Percentiles rank a stretch among this genome's conserved stretches.
These are phyloP conservation scores for Lasioglossum figueresi DNA, from an alignment of 2,888 invertebrate species.

Conservation along the genomic window DNA sequence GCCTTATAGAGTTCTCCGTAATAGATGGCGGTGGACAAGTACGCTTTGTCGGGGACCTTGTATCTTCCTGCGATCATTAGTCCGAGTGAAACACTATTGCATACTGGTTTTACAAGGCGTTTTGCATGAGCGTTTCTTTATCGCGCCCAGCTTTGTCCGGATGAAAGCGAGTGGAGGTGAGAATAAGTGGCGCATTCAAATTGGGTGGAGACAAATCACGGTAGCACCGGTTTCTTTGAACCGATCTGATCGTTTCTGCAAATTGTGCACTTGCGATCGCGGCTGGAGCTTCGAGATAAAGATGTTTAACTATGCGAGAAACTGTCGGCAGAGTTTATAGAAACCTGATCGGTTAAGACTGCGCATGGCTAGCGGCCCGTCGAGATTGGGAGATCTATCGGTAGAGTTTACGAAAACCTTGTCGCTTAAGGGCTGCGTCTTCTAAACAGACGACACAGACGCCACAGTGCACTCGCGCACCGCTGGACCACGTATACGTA, in stretches of 20 bases:
- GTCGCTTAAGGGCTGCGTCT: too few relatives aligned
- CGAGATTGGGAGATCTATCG: too few relatives aligned
- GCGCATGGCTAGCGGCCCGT: too few relatives aligned
- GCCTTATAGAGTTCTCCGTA: constrained; percentile 6
- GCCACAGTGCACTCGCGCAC: too few relatives aligned
- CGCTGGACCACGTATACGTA: too few relatives aligned
- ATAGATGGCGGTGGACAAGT: background rate
- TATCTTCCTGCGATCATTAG: constrained; percentile 6
- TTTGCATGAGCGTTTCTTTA: background rate
- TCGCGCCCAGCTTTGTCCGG: background rate
- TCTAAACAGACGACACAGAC: too few relatives aligned
- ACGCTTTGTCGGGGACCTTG: background rate
- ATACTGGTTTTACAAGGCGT: background rate
- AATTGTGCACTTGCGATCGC: background rate
- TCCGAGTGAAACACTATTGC: background rate
- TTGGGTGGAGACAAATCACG: constrained; percentile 7
- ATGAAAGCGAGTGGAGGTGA: constrained; percentile 4
- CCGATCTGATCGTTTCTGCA: background rate
- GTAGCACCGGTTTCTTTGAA: background rate
- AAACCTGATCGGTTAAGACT: too few relatives aligned
- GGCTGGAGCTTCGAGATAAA: background rate
- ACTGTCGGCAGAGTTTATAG: too few relatives aligned
- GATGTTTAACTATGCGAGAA: background rate
- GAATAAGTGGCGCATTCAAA: background rate
- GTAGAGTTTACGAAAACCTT: too few relatives aligned